Evolutionary conservation across 2,113 vertebrate genomes (phyloP).

Genomic region (Prunella himalayana): DNA sequence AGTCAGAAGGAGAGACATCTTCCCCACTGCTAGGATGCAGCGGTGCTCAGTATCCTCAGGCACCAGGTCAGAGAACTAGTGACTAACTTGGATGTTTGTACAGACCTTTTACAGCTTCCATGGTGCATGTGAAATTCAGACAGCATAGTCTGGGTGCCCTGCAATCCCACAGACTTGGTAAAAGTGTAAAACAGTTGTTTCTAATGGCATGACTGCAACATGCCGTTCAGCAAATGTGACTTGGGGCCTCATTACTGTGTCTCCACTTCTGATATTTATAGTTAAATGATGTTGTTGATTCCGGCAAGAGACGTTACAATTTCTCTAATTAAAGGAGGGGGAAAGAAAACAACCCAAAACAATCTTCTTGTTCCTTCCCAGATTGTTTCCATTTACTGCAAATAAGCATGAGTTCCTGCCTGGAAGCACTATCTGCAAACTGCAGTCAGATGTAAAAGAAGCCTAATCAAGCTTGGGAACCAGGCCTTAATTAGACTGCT

Average conservation of each 20-base stretch:
- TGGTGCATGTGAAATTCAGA: neutral
- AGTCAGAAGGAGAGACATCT: neutral
- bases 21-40: neutral
- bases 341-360: neutral
- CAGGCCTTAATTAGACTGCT: slow-evolving; percentile 74
- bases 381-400: slow-evolving; percentile 73
- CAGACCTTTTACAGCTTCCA: neutral
- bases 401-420: slow-evolving; percentile 72
- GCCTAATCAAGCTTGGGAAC: slow-evolving; percentile 75
- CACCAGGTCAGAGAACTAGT: neutral
- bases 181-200: neutral
- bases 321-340: slow-evolving; percentile 50
- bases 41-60: neutral
- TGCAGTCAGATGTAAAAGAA: slow-evolving; percentile 77
- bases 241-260: slow-evolving; percentile 7
- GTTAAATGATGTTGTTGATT: slow-evolving; percentile 39
- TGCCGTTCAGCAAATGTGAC: neutral
- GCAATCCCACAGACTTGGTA: neutral
- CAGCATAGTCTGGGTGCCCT: neutral
- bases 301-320: slow-evolving; percentile 11
- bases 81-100: neutral
- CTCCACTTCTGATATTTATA: slow-evolving; percentile 35
- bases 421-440: slow-evolving; percentile 72
- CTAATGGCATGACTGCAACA: neutral
- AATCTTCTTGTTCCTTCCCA: slow-evolving; percentile 58